phyloP scores from a whole-genome alignment of 2,888 invertebrate species.

The Aleiodes alternator region DNA sequence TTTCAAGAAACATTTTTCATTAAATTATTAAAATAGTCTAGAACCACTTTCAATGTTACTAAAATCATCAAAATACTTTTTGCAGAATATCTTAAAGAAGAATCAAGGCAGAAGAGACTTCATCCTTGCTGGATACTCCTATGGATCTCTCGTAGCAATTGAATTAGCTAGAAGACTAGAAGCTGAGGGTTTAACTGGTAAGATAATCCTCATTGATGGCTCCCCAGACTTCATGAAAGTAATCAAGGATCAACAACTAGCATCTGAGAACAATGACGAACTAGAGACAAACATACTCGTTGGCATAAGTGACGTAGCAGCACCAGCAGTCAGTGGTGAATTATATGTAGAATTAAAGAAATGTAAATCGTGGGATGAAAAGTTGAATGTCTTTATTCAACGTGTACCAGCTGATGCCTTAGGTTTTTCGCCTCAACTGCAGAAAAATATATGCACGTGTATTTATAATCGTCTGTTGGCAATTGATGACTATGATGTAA shows the following conservation, averaged over 20 bases:
- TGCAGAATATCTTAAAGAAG: constrained; percentile 79
- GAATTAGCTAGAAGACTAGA: constrained; percentile 87
- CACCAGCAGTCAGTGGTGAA: constrained; percentile 74
- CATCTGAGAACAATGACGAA: constrained; percentile 75
- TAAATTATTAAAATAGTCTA: too few species aligned
- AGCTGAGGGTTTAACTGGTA: constrained; percentile 80
- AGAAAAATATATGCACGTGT: constrained; percentile 72
- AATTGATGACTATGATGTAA: constrained; percentile 76
- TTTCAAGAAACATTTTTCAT: too few species aligned
- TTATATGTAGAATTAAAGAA: constrained; percentile 75
- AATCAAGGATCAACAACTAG: constrained; percentile 76
- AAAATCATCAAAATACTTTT: constrained; percentile 5
- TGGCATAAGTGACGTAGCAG: constrained; percentile 77
- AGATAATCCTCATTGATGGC: constrained; percentile 87
- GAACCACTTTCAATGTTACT: neutral
- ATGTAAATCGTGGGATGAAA: constrained; percentile 78
- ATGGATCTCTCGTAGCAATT: constrained; percentile 86
- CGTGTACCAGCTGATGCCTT: constrained; percentile 72
- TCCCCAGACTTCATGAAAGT: constrained; percentile 83
- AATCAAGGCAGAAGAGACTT: constrained; percentile 75
- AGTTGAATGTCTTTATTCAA: constrained; percentile 77
- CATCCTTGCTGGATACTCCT: constrained; percentile 91
- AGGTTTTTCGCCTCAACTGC: constrained; percentile 73
- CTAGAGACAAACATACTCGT: constrained; percentile 79
- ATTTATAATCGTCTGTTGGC: constrained; percentile 79